Conservation (phyloP, 2,113 vertebrate species). For the Megaptera novaeangliae region DNA sequence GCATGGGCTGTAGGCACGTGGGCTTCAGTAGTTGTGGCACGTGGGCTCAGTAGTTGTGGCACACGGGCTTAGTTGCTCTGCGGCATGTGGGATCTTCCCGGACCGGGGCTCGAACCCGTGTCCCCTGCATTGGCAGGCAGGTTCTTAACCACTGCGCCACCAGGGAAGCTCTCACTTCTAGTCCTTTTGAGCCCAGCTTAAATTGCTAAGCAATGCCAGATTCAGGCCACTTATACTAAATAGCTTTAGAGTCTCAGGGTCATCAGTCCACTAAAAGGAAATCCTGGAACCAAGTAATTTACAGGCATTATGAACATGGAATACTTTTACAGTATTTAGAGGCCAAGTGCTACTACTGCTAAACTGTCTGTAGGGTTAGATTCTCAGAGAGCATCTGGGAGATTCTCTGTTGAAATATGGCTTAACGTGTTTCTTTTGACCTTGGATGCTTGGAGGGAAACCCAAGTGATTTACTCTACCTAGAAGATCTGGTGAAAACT, state of each 20-base stretch:
- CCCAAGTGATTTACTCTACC: background rate
- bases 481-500: background rate
- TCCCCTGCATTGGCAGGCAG: too few relatives aligned
- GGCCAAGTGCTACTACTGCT: background rate
- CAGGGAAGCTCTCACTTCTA: background rate
- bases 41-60: too few relatives aligned
- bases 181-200: background rate
- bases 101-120: too few relatives aligned
- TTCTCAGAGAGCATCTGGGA: background rate
- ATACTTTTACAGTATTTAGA: background rate
- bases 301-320: background rate
- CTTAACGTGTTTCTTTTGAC: background rate
- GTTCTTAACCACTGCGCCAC: too few relatives aligned
- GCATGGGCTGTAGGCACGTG: too few relatives aligned
- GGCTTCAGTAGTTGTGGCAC: too few relatives aligned
- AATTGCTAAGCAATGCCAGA: constrained; percentile 11
- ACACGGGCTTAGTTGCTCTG: too few relatives aligned
- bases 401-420: background rate
- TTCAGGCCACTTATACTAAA: constrained; percentile 21
- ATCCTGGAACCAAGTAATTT: constrained; percentile 55
- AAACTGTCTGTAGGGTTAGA: background rate
- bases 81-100: too few relatives aligned
- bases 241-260: constrained; percentile 27
- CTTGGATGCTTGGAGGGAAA: background rate
- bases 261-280: constrained; percentile 49